phyloP scores from a whole-genome alignment of 2,113 vertebrate genomes.

The Psammodynastes pulverulentus region DNA sequence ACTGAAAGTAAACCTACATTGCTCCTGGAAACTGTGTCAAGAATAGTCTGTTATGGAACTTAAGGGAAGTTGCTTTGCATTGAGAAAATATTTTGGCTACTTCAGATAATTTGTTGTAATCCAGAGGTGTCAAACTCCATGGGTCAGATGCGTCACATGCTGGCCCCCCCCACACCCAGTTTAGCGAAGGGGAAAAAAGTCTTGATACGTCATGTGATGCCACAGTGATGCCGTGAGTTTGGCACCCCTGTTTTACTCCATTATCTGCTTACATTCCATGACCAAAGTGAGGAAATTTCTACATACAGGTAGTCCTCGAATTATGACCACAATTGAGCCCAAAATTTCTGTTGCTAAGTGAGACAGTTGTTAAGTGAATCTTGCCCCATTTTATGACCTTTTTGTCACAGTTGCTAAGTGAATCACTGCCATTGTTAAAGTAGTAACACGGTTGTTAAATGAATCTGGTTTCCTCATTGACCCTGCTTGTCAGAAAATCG shows the following conservation, averaged over 20 bases:
- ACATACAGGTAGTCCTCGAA: neutral
- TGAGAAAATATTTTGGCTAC: neutral
- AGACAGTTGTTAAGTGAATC: too few species aligned
- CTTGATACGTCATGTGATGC: too few species aligned
- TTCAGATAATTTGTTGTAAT: neutral
- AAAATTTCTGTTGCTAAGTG: too few species aligned
- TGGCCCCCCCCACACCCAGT: too few species aligned
- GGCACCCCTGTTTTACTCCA: too few species aligned
- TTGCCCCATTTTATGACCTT: too few species aligned
- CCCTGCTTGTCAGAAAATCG: neutral
- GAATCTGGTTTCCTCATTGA: neutral
- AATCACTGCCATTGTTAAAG: neutral
- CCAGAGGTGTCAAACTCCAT: too few species aligned
- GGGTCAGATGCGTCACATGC: too few species aligned
- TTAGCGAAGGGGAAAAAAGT: too few species aligned
- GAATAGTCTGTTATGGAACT: neutral
- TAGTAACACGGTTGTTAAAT: neutral
- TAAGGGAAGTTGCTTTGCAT: neutral
- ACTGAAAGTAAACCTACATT: neutral
- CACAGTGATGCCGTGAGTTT: too few species aligned
- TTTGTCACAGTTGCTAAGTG: too few species aligned
- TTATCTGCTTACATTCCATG: neutral
- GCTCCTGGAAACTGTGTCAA: neutral
- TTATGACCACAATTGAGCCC: too few species aligned
- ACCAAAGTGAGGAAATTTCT: neutral